Conservation (phyloP, 2,797 vertebrate genomes). For the Chelon labrosus region DNA sequence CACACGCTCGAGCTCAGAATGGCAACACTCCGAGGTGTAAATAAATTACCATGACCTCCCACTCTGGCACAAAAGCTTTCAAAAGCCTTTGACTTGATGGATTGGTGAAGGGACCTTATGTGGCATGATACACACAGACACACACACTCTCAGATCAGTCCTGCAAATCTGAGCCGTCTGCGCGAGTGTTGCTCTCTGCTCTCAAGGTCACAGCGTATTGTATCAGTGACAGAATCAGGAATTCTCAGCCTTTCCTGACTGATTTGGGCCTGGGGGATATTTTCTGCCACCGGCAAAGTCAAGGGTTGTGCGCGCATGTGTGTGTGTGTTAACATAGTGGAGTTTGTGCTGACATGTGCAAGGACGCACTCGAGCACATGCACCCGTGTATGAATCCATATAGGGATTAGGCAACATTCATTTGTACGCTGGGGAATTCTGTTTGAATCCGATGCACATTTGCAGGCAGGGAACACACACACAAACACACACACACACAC, state of each 20-base stretch:
- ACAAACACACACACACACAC: not conserved
- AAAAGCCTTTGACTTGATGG: conserved; percentile 47
- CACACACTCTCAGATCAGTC: conserved; percentile 24
- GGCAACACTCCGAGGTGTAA: conserved; percentile 18
- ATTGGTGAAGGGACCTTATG: conserved; percentile 34
- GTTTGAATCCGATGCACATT: conserved; percentile 31
- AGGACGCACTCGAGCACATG: conserved; percentile 33
- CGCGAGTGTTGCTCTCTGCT: conserved; percentile 32
- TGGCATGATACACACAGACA: conserved; percentile 26
- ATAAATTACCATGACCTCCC: conserved; percentile 39
- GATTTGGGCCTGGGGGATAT: conserved; percentile 25
- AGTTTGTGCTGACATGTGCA: conserved; percentile 43
- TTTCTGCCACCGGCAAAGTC: conserved; percentile 28
- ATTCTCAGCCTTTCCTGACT: conserved; percentile 37
- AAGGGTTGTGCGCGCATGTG: conserved; percentile 16
- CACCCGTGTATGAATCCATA: conserved; percentile 24
- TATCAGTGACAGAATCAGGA: conserved; percentile 61
- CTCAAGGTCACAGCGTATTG: conserved; percentile 58
- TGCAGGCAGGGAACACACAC: not conserved
- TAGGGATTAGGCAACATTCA: conserved; percentile 38
- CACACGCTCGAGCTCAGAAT: not conserved
- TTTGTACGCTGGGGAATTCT: conserved; percentile 18
- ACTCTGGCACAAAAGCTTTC: conserved; percentile 30
- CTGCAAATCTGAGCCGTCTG: conserved; percentile 41
- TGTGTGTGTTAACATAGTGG: conserved; percentile 20